phyloP scores from a whole-genome alignment of 2,797 vertebrate genomes.

The Coranthus polyacanthus region DNA sequence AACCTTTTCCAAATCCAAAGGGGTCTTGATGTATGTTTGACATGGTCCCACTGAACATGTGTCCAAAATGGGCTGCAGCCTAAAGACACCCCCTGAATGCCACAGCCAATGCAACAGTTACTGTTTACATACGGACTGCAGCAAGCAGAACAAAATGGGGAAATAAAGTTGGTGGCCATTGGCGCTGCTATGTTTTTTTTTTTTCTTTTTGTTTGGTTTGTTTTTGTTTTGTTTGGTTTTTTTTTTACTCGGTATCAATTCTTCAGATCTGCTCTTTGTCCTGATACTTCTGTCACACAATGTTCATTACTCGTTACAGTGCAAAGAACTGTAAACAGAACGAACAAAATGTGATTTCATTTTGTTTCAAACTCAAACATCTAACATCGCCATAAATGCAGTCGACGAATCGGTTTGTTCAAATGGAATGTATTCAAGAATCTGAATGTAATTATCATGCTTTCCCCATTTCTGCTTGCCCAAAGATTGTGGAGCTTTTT shows the following conservation, averaged over 20 bases:
- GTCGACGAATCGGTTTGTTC: constrained; percentile 35
- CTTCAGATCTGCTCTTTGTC: not conserved
- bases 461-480: constrained; percentile 58
- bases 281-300: not conserved
- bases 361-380: not conserved
- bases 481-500: constrained; percentile 67
- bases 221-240: too few species aligned
- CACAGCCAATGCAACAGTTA: constrained; percentile 64
- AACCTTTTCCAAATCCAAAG: constrained; percentile 5
- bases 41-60: constrained; percentile 50
- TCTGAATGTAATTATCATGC: constrained; percentile 72
- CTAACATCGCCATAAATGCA: not conserved
- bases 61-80: constrained; percentile 35
- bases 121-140: constrained; percentile 72
- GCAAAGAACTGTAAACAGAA: not conserved
- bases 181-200: not conserved
- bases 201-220: not conserved
- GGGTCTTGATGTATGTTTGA: constrained; percentile 34
- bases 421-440: constrained; percentile 72
- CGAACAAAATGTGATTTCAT: too few species aligned
- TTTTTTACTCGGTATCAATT: not conserved
- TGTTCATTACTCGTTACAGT: not conserved
- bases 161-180: constrained; percentile 36
- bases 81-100: constrained; percentile 30
- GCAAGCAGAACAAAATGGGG: constrained; percentile 56